Percentiles rank a stretch among this genome's conserved stretches.
phyloP scores from a whole-genome alignment of 2,888 invertebrate species.

The Andrena hattorfiana region DNA sequence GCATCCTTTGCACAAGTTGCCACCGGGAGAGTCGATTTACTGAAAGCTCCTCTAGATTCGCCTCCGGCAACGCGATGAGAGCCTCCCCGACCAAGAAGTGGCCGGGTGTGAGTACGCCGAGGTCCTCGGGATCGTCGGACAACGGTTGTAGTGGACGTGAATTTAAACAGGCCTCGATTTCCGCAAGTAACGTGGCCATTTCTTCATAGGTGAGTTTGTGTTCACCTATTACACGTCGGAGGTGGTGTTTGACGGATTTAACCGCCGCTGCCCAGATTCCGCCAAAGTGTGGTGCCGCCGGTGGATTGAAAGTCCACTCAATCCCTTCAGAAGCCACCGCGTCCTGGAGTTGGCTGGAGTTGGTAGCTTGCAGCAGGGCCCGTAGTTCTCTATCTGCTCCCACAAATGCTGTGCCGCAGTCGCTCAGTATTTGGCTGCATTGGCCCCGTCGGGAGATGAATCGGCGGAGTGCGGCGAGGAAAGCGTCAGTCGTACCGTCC shows the following conservation, averaged over 20 bases:
- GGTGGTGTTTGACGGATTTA: conserved; percentile 16
- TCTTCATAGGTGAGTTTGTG: not conserved
- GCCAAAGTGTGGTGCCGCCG: not conserved
- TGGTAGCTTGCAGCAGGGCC: not conserved
- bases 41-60: not conserved
- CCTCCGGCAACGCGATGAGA: not conserved
- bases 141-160: not conserved
- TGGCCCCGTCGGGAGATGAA: not conserved
- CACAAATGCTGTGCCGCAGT: not conserved
- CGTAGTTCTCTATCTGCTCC: not conserved
- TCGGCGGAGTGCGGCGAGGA: not conserved
- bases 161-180: not conserved
- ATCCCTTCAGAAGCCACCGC: too few relatives aligned
- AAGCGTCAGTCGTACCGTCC: not conserved
- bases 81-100: conserved; percentile 9
- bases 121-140: too few relatives aligned
- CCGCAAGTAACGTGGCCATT: not conserved
- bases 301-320: not conserved
- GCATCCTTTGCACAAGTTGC: not conserved
- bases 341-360: too few relatives aligned
- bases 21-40: not conserved
- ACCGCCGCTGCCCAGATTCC: not conserved
- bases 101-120: too few relatives aligned
- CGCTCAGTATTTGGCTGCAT: not conserved
- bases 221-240: not conserved